A percentile compares a stretch with the other conserved stretches of the same genome.
Conservation (phyloP, 2,888 invertebrate species). For the Lamellibrachia columna region DNA sequence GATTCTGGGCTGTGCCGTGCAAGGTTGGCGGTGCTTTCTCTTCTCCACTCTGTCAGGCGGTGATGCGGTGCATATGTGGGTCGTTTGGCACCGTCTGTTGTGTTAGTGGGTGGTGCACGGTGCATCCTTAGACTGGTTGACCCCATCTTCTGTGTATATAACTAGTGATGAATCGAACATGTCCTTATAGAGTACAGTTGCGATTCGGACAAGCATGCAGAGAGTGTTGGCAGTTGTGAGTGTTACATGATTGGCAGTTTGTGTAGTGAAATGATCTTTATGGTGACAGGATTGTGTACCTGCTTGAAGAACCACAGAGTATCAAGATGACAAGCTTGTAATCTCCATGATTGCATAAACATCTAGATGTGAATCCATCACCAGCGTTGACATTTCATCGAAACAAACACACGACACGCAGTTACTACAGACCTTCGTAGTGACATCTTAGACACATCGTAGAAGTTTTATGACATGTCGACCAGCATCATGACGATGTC, state of each 20-base stretch:
- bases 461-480: neutral
- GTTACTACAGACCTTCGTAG: neutral
- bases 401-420: neutral
- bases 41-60: neutral
- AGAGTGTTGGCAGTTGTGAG: neutral
- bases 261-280: neutral
- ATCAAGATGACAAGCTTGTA: neutral
- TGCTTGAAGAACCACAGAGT: neutral
- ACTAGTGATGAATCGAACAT: neutral
- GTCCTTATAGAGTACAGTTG: neutral
- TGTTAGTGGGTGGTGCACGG: neutral
- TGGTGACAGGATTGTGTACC: neutral
- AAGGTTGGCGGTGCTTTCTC: neutral
- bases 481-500: neutral
- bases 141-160: neutral
- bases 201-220: neutral
- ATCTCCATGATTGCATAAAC: neutral
- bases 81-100: neutral
- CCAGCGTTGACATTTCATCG: neutral
- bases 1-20: neutral
- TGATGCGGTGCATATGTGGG: neutral
- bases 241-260: neutral
- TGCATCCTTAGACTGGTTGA: neutral
- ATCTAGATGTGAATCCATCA: neutral
- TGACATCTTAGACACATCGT: neutral